Evolutionary conservation across 1,140 invertebrate genomes (phyloP), one percentile per base, ranked within the genome.

Genomic region (Drosophila ogumai): DNA sequence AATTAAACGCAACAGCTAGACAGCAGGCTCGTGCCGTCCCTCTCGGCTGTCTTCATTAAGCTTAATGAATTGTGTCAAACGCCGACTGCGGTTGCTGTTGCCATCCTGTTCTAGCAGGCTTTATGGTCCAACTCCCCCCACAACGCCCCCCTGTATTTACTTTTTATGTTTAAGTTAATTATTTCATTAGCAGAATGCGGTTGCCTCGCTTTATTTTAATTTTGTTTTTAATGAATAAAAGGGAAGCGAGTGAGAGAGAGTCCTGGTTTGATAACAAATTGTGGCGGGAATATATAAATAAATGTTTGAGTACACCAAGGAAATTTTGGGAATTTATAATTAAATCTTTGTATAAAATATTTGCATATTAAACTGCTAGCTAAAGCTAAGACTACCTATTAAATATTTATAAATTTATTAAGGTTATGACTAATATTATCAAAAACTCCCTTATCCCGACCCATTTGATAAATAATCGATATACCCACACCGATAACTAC

Each of bases 31-130:
- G 52, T 57, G 58, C 19, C 57, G 5, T 60, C 36, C 19, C 41
- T 19, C 2, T 74, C 49, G 6, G 52, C 58, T 56, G 80, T 88
- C 80, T 88, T 88, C 85, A 88, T 88, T 90, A 88, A 88, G 85
- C 81, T 90, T 90, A 90, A 88, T 88, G 85, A 88, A 85, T 90
- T 90, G 85, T 90, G 78, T 85, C 85, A 90, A 90, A 81, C 77
- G 78, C 22, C 64, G 81, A 75, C 81, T 81, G 85, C 65, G 85
- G 85, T 85, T 84, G 32, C 31, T 32, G 47, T 66, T 40, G 65
- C 44, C 52, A 28, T 56, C 68, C 31, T 43, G 55, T 74, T 67
- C 66, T 71, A 0, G 6, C 55, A 66, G 60, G 49, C 44, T 85
- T 73, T 63, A 61, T 56, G 61, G 58, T n/a, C 32, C 49, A 22